These are phyloP conservation scores for Hypothenemus hampei DNA, from an alignment of 1,140 invertebrate genomes.

Conservation along the genomic window DNA sequence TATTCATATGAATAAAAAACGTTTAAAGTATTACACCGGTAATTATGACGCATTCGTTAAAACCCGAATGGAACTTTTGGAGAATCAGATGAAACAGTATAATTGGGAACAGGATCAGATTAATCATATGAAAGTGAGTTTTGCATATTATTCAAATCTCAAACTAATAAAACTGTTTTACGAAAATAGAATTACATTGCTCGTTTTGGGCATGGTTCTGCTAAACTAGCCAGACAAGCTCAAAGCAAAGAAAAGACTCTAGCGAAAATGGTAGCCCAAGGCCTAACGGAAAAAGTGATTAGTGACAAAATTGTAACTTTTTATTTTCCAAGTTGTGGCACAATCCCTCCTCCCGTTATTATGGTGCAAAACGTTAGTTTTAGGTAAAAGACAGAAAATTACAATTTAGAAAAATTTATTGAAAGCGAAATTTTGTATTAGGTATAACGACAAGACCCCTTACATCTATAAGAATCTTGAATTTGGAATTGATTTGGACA, in stretches of 20 bases:
- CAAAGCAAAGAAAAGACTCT: constrained; percentile 99
- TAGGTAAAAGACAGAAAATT: constrained; percentile 44
- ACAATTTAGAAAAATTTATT: not conserved
- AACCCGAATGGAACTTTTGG: constrained; percentile 88
- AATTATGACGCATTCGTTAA: constrained; percentile 93
- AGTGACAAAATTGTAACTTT: constrained; percentile 89
- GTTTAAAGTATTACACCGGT: constrained; percentile 91
- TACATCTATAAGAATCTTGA: constrained; percentile 97
- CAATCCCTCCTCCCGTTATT: constrained; percentile 96
- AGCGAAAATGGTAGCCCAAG: constrained; percentile 97
- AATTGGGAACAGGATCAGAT: constrained; percentile 99
- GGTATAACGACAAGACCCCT: constrained; percentile 78
- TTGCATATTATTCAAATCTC: not conserved
- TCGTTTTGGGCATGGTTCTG: constrained; percentile 97
- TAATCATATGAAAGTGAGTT: constrained; percentile 89
- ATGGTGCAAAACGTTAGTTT: constrained; percentile 99
- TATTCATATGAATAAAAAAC: constrained; percentile 90
- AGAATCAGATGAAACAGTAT: constrained; percentile 99
- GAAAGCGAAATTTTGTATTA: constrained; percentile 4
- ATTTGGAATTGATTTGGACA: constrained; percentile 98
- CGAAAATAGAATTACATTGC: constrained; percentile 99
- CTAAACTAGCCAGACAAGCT: constrained; percentile 95
- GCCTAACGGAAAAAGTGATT: constrained; percentile 76
- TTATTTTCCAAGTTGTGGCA: constrained; percentile 95
- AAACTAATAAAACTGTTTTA: constrained; percentile 30